Base-by-base conservation (phyloP, 2,797 vertebrate genomes). In the Chromis chromis region DNA sequence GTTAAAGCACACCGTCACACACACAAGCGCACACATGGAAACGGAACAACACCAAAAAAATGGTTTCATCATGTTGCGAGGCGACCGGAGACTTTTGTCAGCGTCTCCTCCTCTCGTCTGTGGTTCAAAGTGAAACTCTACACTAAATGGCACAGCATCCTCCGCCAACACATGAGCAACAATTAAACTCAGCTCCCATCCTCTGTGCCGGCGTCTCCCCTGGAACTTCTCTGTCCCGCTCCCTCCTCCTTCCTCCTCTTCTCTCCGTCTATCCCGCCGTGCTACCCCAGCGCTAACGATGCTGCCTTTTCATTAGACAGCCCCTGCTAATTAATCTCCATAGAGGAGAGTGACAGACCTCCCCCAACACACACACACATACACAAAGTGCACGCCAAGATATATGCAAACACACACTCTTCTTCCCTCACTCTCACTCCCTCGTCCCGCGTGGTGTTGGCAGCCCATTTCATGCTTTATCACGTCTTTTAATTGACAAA, bases 401-500 rank as follows among this genome's bases (percentile, higher is more conserved):
- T 89, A 85, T 92, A 92, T 90, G 92, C 91, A 91, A 88, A 87
- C 88, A 88, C 90, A 91, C 90, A 90, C 90, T 86, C 83, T 79
- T 82, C 85, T 90, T 86, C 78, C 68, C 77, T 79, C 82, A 81
- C 87, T 76, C 85, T 82, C 81, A 65, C 88, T 86, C 79, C 84
- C 88, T 90, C 58, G 85, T 94, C 91, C 94, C 91, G 91, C 79
- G 92, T 91, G 92, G 91, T 87, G 90, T 85, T 94, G 93, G 93
- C 94, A 95, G 93, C 91, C 93, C 94, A 94, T 95, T 95, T 95
- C 95, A 95, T 95, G 94, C 94, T 95, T 95, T 95, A 95, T 95
- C 95, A 95, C 93, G 86, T 95, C 94, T 95, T 95, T 95, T 95
- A 95, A 95, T 94, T 95, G 94, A 95, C 94, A 95, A 95, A 95